Evolutionary conservation across 2,888 invertebrate genomes (phyloP), one percentile per base, ranked within the genome.

Genomic region (Cryptosula pallasiana): DNA sequence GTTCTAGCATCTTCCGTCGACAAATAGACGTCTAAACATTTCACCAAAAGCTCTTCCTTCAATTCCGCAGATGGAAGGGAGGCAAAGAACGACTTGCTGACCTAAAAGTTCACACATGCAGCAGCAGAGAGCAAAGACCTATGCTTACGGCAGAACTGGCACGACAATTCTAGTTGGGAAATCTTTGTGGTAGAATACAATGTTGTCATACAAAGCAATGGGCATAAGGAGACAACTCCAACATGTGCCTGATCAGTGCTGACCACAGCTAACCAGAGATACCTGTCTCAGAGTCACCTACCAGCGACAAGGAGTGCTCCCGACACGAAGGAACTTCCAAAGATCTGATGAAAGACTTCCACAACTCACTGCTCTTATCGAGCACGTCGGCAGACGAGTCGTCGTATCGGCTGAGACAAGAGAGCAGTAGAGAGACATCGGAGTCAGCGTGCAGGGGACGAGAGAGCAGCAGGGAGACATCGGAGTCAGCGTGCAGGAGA

Each of bases 1-100:
- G 35, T 27, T 13, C 9, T 27, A 20, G 55, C 69, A n/a, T 13
- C 34, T 25, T 55, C 1, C 3, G 72, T 71, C 34, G n/a, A 55
- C 13, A 73, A 9, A 29, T 72, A 76, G 0, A 74, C 45, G 34
- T 73, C 63, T 34, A 76, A 23, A 55, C 74, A 71, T 29, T 23
- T 36, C n/a, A 63, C 54, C 69, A 81, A 70, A 32, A 81, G 69
- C 55, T 73, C 36, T 69, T 78, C 77, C 72, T 81, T 78, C 1
- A 79, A 72, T 0, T 73, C 71, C 16, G 72, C 72, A 1, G 75
- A 75, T 16, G 78, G 76, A 20, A 83, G 74, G 2, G 73, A 74
- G 13, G 71, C 71, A 71, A 80, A 81, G 71, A 83, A 78, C 27
- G 80, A 78, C 69, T 77, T 77, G 3, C 75, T 79, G 25, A 81